phyloP scores from a whole-genome alignment of 1,140 invertebrate species.

The Leptinotarsa lineolata region DNA sequence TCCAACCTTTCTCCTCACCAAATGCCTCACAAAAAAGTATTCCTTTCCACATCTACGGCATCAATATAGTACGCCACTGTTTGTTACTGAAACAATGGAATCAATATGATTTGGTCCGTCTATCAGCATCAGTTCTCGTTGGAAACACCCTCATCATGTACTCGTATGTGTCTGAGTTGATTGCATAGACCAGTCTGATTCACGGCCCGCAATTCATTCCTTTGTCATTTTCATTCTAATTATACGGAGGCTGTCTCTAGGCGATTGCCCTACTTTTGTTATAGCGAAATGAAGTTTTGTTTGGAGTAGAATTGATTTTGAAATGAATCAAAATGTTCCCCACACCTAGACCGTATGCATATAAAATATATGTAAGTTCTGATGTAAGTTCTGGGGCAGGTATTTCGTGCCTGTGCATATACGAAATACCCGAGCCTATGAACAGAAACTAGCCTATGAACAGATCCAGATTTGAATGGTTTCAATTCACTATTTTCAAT shows the following conservation, averaged over 20 bases:
- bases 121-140: neutral
- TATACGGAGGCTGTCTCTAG: neutral
- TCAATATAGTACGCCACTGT: neutral
- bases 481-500: too few relatives aligned
- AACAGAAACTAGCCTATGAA: too few relatives aligned
- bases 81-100: neutral
- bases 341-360: too few relatives aligned
- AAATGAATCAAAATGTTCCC: too few relatives aligned
- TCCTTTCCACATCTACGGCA: too few relatives aligned
- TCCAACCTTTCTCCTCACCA: too few relatives aligned
- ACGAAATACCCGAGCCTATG: too few relatives aligned
- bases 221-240: conserved; percentile 6
- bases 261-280: neutral
- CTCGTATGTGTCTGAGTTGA: neutral
- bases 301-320: neutral
- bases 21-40: too few relatives aligned
- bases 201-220: neutral
- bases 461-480: too few relatives aligned
- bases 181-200: neutral
- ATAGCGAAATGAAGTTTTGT: neutral
- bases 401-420: too few relatives aligned
- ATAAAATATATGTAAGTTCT: too few relatives aligned
- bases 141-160: conserved; percentile 4
- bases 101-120: conserved; percentile 5
- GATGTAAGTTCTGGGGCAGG: too few relatives aligned